These are phyloP conservation scores for Zosterops pallidus DNA, from an alignment of 2,113 vertebrate species.

Conservation along the genomic window DNA sequence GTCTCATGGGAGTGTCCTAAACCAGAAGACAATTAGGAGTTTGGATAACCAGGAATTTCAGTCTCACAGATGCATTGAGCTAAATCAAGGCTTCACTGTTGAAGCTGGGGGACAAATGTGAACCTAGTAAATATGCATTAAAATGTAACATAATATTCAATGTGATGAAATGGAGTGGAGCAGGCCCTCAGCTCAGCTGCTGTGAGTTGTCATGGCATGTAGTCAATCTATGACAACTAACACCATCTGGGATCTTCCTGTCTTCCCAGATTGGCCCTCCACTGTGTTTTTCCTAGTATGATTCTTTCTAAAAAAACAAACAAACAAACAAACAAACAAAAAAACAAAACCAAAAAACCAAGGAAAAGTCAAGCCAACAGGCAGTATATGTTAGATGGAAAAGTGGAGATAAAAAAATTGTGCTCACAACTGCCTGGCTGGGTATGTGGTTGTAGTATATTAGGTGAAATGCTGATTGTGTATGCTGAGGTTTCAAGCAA, in stretches of 20 bases:
- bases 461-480: background rate
- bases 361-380: background rate
- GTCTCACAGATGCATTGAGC: background rate
- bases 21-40: conserved; percentile 16
- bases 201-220: background rate
- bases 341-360: background rate
- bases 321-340: too few relatives aligned
- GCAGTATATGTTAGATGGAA: background rate
- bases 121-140: background rate
- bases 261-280: background rate
- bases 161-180: background rate
- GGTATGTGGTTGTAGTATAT: background rate
- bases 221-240: conserved; percentile 21
- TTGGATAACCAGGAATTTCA: conserved; percentile 40
- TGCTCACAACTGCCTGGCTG: background rate
- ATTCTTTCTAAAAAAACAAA: conserved; percentile 33
- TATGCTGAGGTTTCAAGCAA: background rate
- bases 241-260: conserved; percentile 37
- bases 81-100: background rate
- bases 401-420: background rate
- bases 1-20: conserved; percentile 21
- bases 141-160: background rate
- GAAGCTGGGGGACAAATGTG: background rate
- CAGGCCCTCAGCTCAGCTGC: conserved; percentile 27
- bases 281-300: background rate